A percentile compares a stretch with the other conserved stretches of the same genome.
phyloP scores from a whole-genome alignment of 2,113 vertebrate species.

The Clarias batrachus region DNA sequence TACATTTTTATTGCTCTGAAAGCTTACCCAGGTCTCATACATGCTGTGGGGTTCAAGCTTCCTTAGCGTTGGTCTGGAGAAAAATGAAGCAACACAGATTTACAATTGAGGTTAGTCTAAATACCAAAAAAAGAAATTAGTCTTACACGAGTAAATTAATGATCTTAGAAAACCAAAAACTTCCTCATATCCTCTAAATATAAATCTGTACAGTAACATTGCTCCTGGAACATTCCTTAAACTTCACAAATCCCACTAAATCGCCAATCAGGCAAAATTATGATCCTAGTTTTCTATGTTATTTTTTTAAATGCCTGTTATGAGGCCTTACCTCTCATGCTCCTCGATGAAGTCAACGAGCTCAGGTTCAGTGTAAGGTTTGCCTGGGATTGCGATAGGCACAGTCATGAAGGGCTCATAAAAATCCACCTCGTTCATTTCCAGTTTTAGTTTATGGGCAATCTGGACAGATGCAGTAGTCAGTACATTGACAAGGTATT shows the following conservation, averaged over 20 bases:
- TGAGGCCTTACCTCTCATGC: slow-evolving; percentile 77
- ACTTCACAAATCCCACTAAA: background rate
- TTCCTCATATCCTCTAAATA: background rate
- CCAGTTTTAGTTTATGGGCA: slow-evolving; percentile 85
- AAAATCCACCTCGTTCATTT: slow-evolving; percentile 87
- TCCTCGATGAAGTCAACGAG: slow-evolving; percentile 82
- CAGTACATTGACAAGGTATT: background rate
- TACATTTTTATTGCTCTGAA: background rate
- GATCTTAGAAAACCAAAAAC: background rate
- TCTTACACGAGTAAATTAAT: background rate
- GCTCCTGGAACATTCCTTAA: background rate
- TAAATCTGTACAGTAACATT: background rate
- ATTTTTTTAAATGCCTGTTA: no score
- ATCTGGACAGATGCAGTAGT: slow-evolving; percentile 68
- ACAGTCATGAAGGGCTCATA: slow-evolving; percentile 90
- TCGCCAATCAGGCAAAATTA: background rate
- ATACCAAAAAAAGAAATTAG: background rate
- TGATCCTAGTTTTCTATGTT: background rate
- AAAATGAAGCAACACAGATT: background rate
- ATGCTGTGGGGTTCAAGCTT: slow-evolving; percentile 88
- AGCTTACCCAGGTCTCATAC: slow-evolving; percentile 90
- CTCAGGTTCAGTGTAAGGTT: slow-evolving; percentile 82
- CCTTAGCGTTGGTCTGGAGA: slow-evolving; percentile 82
- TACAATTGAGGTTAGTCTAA: background rate
- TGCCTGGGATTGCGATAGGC: slow-evolving; percentile 81